Percentiles rank a stretch among this genome's conserved stretches.
These are phyloP conservation scores for Hemichromis elongatus DNA, from an alignment of 2,113 vertebrate species.

Conservation along the genomic window DNA sequence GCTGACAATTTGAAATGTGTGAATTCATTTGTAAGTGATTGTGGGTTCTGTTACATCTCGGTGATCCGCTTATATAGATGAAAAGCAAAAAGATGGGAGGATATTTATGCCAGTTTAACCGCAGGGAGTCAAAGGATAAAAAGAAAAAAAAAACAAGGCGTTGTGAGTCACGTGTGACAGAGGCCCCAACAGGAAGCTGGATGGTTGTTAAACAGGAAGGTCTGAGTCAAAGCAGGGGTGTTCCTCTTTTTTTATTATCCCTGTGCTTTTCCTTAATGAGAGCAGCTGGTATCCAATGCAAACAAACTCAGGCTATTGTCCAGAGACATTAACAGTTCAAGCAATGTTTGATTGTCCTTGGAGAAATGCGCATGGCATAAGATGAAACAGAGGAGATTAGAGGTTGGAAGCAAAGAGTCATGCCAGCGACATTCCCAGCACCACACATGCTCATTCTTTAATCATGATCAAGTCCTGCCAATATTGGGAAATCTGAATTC, in stretches of 20 bases:
- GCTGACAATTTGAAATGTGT: background rate
- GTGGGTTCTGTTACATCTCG: background rate
- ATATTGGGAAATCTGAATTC: slow-evolving; percentile 49
- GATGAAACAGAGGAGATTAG: slow-evolving; percentile 45
- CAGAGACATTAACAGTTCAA: background rate
- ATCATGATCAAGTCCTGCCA: slow-evolving; percentile 63
- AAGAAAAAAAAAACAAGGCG: background rate
- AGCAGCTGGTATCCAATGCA: slow-evolving; percentile 15
- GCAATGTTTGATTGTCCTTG: slow-evolving; percentile 8
- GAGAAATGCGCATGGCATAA: slow-evolving; percentile 18
- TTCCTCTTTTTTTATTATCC: slow-evolving; percentile 9
- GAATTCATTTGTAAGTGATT: background rate
- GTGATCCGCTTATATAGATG: background rate
- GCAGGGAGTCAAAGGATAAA: background rate
- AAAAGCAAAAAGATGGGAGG: background rate
- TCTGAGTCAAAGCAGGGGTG: background rate
- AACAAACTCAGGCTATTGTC: slow-evolving; percentile 4
- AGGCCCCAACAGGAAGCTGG: slow-evolving; percentile 16
- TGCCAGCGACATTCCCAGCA: slow-evolving; percentile 34
- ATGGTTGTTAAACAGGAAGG: slow-evolving; percentile 38
- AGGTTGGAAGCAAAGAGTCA: slow-evolving; percentile 7
- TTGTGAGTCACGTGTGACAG: background rate
- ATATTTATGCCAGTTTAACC: background rate
- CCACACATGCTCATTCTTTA: slow-evolving; percentile 61
- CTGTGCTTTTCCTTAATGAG: slow-evolving; percentile 14